Base-by-base conservation (phyloP, 2,797 vertebrate genomes). In the Gouania willdenowi region DNA sequence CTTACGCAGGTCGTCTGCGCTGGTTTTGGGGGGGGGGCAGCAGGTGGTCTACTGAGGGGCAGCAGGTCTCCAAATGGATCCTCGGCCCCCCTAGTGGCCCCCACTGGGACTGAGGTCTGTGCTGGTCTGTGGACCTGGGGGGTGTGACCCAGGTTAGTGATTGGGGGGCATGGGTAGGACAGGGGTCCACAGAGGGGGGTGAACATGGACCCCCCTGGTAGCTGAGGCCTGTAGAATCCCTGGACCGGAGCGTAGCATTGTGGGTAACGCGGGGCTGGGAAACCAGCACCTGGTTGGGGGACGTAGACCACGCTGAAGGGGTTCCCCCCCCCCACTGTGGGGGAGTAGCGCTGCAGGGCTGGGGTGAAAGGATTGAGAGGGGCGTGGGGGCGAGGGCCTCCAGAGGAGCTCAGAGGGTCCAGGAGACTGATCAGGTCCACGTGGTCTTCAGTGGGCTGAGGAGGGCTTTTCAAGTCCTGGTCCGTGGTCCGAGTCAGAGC, bases 61-160 rank as follows among this genome's bases (percentile, higher is more conserved):
- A 98, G 77, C 58, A 98, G 71, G 71, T 98, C 94, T 60, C 92
- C 91, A 84, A 98, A 98, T 4, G 90, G 95, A 80, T 98, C 94
- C 76, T 78, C 2, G 2, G 13, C 13, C 13, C 14, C 13, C 13
- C n/a, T n/a, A n/a, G n/a, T n/a, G n/a, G n/a, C n/a, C n/a, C n/a
- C n/a, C n/a, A n/a, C n/a, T n/a, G n/a, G n/a, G n/a, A n/a, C n/a
- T n/a, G n/a, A n/a, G 13, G 13, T 66, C n/a, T n/a, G n/a, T n/a
- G 69, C 73, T 66, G 78, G 43, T 57, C 71, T 45, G 73, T 73
- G 41, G 65, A 84, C 61, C 49, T 75, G 32, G 1, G 58, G 27
- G 0, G 81, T 68, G 65, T 87, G 81, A 37, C 83, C 41, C 73
- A 79, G 61, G 67, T 74, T 73, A 78, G 77, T 73, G 52, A 92